Conservation (phyloP, 1,140 invertebrate genomes). For the Camponotus floridanus region DNA sequence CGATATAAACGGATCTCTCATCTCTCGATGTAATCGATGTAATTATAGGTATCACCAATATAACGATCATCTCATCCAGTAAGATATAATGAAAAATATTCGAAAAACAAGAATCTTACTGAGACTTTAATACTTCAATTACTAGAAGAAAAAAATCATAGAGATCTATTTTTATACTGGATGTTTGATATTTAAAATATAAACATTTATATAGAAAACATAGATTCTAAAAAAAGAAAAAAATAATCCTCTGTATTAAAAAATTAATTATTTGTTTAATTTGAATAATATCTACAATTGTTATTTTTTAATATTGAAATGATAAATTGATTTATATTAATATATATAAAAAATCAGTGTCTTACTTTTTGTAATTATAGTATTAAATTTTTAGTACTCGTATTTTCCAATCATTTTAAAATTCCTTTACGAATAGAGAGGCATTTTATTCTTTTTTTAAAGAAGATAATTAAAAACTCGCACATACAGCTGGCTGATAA, state of each 20-base stretch:
- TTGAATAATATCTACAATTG: slow-evolving; percentile 15
- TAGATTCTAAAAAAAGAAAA: not conserved
- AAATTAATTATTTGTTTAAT: not conserved
- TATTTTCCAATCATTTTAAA: not conserved
- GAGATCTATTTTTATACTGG: slow-evolving; percentile 20
- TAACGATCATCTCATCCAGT: slow-evolving; percentile 36
- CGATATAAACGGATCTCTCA: not conserved
- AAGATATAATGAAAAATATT: slow-evolving; percentile 52
- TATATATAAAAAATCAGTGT: slow-evolving; percentile 5
- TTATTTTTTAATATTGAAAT: not conserved
- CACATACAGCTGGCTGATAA: not conserved
- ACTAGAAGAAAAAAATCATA: slow-evolving; percentile 39
- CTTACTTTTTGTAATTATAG: not conserved
- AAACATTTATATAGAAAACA: not conserved
- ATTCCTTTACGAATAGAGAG: not conserved
- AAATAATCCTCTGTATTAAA: not conserved
- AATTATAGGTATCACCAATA: slow-evolving; percentile 70
- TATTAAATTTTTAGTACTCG: not conserved
- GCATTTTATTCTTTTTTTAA: not conserved
- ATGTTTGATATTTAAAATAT: not conserved
- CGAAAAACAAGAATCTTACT: slow-evolving; percentile 37
- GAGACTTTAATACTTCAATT: slow-evolving; percentile 69
- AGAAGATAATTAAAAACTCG: slow-evolving; percentile 6
- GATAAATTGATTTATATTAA: not conserved
- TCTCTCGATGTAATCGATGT: slow-evolving; percentile 42